Conservation (phyloP, 2,888 invertebrate genomes). For the Eilema sororculum region DNA sequence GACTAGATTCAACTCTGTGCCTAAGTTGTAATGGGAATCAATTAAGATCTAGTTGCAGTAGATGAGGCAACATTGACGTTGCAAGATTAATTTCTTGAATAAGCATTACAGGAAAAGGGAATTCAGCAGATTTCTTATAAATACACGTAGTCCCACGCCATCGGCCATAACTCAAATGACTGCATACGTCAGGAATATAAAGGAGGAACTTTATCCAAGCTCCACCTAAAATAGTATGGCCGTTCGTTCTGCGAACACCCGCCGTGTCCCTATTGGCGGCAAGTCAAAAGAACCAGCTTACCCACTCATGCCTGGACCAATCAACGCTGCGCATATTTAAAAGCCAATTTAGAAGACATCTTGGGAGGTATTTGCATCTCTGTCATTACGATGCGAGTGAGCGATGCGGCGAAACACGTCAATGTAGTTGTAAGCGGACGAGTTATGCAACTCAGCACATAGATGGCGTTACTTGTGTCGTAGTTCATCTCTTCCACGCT, state of each 20-base stretch:
- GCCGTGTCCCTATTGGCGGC: constrained; percentile 73
- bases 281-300: constrained; percentile 68
- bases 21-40: too few species aligned
- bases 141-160: constrained; percentile 79
- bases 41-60: constrained; percentile 4
- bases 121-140: constrained; percentile 78
- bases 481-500: constrained; percentile 61
- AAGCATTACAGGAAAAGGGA: constrained; percentile 62
- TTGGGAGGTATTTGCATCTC: constrained; percentile 70
- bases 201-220: constrained; percentile 79
- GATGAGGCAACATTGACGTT: constrained; percentile 51
- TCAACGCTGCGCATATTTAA: constrained; percentile 73
- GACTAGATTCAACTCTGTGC: too few species aligned
- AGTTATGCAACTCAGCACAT: constrained; percentile 39
- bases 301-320: constrained; percentile 73
- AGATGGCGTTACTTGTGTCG: constrained; percentile 73
- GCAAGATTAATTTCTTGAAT: constrained; percentile 62
- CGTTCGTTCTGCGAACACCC: constrained; percentile 69
- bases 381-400: constrained; percentile 69
- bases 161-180: constrained; percentile 84
- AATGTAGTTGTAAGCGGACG: constrained; percentile 62
- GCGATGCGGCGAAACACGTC: constrained; percentile 61
- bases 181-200: constrained; percentile 85
- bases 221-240: constrained; percentile 85
- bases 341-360: constrained; percentile 75